Evolutionary conservation across 1,140 invertebrate genomes (phyloP), one percentile per base, ranked within the genome.

Genomic region (Camponotus floridanus): DNA sequence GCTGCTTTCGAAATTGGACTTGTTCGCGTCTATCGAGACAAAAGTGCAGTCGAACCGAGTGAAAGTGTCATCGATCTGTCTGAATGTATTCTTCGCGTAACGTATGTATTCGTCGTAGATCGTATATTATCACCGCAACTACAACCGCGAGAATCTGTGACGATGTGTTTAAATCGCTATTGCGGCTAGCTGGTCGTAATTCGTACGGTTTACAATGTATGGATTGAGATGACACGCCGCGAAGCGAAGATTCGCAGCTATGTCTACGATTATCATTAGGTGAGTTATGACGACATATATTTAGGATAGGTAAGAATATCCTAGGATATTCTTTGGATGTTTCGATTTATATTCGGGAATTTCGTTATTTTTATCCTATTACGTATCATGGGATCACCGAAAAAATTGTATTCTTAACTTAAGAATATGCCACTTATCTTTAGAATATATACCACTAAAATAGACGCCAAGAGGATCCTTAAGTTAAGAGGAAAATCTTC

Each of bases 171-270:
- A 61, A 76, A 51, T 85, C 45, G 70, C 51, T 64, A 85, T 39
- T 31, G 71, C 31, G 42, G 36, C 45, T 39, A 51, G 51, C 78
- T 42, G 68, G 86, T 80, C 87, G 68, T 85, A 85, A 86, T 88
- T 80, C 48, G 31, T 55, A 36, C 68, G 55, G 64, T 88, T 70
- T 88, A 76, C 64, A 55, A 73, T 61, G 70, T 87, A 78, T 57
- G 85, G 87, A 88, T 79, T 86, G 88, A 90, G 76, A 90, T 90
- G 88, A 90, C 79, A 71, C 62, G 64, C 76, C 88, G 26, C 26
- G 51, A 80, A 51, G 74, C 45, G 76, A 62, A 31, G 74, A 90
- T 86, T 26, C 81, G 76, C 81, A 90, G 89, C 84, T 90, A 90
- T 90, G 89, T 90, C 74, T 86, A 78, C 39, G 86, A 59, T 59